Conservation (phyloP, 2,113 vertebrate genomes). For the Engraulis encrasicolus region DNA sequence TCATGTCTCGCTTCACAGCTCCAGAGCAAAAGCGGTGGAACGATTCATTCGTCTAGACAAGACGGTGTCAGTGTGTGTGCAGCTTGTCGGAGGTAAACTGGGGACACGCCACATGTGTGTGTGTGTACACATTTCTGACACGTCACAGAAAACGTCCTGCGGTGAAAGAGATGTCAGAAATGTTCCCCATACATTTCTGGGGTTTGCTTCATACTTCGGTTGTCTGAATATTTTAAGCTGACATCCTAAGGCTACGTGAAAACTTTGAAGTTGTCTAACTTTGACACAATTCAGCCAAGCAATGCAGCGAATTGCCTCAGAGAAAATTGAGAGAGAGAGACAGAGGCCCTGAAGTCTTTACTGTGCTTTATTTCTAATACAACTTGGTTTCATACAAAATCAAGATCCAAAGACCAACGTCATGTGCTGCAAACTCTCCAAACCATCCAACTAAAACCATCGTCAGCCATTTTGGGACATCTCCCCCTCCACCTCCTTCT, state of each 20-base stretch:
- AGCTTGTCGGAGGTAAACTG: neutral
- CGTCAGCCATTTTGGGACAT: neutral
- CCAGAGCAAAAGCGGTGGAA: neutral
- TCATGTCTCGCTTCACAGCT: too few species aligned
- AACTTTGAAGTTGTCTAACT: neutral
- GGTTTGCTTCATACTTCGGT: neutral
- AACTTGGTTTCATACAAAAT: neutral
- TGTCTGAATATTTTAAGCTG: neutral
- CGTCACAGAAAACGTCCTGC: neutral
- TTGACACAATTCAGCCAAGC: neutral
- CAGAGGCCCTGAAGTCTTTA: neutral
- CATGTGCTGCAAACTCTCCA: too few species aligned
- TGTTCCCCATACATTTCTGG: neutral
- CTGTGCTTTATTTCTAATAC: neutral
- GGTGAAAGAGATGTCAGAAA: neutral
- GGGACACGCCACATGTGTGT: neutral
- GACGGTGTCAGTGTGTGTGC: too few species aligned
- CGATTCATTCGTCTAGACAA: neutral
- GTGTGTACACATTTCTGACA: neutral
- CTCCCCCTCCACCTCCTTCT: neutral
- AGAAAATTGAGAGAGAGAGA: neutral
- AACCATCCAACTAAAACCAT: too few species aligned
- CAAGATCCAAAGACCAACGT: too few species aligned
- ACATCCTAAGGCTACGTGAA: neutral
- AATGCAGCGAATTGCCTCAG: neutral